phyloP scores from a whole-genome alignment of 2,797 vertebrate species.

The Sarcophilus harrisii region DNA sequence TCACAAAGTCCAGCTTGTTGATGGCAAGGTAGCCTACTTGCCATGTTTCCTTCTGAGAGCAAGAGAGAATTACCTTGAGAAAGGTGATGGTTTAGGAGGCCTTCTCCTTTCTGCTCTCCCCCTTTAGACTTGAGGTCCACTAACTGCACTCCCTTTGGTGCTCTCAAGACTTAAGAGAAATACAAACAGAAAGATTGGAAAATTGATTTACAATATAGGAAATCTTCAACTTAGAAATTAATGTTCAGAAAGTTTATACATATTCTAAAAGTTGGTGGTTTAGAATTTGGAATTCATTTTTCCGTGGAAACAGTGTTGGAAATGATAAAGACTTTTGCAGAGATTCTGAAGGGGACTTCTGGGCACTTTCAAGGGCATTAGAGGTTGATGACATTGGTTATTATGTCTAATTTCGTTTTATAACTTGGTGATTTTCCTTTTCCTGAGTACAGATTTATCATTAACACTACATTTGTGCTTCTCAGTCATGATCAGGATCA shows the following conservation, averaged over 20 bases:
- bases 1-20: neutral
- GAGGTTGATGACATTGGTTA: neutral
- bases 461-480: neutral
- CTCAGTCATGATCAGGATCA: neutral
- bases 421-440: neutral
- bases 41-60: neutral
- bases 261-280: neutral
- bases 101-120: neutral
- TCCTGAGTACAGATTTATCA: neutral
- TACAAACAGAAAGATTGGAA: neutral
- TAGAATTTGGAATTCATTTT: neutral
- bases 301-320: neutral
- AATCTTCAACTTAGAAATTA: neutral
- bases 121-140: neutral
- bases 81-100: neutral
- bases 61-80: neutral
- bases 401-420: neutral
- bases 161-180: neutral
- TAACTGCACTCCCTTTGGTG: too few relatives aligned
- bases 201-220: neutral
- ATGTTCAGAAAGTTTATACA: neutral
- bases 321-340: neutral
- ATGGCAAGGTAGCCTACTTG: neutral
- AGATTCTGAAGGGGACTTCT: neutral
- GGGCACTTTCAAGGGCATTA: constrained; percentile 1